These are phyloP conservation scores for Ianthella basta DNA, from an alignment of 37 sponge, comb jelly and placozoan species.

Conservation along the genomic window DNA sequence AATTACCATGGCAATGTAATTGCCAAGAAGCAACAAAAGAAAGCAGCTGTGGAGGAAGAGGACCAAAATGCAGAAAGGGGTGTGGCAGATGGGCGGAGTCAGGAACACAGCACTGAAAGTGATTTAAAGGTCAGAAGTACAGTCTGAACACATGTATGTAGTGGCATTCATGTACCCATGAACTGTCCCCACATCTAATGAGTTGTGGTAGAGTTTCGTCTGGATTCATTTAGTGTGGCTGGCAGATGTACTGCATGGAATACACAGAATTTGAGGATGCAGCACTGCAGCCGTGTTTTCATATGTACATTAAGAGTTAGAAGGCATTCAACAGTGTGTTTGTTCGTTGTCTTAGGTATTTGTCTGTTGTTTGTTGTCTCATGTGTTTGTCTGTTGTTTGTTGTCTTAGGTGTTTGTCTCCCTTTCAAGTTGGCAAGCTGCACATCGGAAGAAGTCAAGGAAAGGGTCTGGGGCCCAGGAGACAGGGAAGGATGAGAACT, in stretches of 20 bases:
- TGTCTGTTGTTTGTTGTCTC: no score
- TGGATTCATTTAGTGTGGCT: no score
- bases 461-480: not conserved
- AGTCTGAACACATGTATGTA: not conserved
- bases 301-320: no score
- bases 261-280: no score
- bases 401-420: slow-evolving; percentile 24
- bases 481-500: slow-evolving; percentile 45
- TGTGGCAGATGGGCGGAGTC: not conserved
- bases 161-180: no score
- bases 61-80: not conserved
- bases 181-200: no score
- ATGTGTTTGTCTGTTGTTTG: not conserved
- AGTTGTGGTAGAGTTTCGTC: no score
- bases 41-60: not conserved
- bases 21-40: slow-evolving; percentile 32
- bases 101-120: not conserved
- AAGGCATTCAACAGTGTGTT: no score
- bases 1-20: slow-evolving; percentile 25
- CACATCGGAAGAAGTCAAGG: not conserved
- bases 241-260: no score
- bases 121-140: slow-evolving; percentile 25
- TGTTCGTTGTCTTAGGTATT: no score
- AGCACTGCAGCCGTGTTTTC: no score
- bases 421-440: slow-evolving; percentile 5